A percentile compares a stretch with the other conserved stretches of the same genome.
Conservation (phyloP, 2,888 invertebrate species). For the Mantis religiosa region DNA sequence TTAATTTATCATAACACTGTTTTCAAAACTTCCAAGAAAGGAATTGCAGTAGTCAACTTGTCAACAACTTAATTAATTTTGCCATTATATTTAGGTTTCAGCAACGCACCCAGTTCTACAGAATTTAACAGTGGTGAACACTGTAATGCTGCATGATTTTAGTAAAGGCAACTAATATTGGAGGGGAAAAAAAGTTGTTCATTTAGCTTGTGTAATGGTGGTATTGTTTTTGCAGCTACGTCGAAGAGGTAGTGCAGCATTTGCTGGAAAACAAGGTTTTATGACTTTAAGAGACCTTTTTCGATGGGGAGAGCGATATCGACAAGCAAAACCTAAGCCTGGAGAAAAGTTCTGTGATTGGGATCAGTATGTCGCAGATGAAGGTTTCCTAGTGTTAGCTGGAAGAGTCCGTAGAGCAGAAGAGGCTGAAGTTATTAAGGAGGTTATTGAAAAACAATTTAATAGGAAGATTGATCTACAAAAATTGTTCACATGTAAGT, state of each 20-base stretch:
- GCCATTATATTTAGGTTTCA: too few relatives aligned
- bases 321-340: constrained; percentile 60
- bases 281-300: constrained; percentile 94
- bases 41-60: too few relatives aligned
- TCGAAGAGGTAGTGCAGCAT: constrained; percentile 80
- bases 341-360: constrained; percentile 76
- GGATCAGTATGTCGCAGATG: constrained; percentile 95
- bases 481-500: constrained; percentile 55
- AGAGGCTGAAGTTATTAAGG: constrained; percentile 76
- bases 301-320: constrained; percentile 93
- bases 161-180: neutral
- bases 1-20: too few relatives aligned
- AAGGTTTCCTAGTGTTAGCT: constrained; percentile 87
- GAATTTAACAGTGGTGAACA: neutral
- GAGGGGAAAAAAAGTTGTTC: neutral
- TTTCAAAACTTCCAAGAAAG: too few relatives aligned
- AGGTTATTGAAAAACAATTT: constrained; percentile 74
- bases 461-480: constrained; percentile 68
- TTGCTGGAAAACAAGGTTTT: constrained; percentile 85
- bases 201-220: neutral
- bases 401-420: constrained; percentile 83
- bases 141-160: too few relatives aligned
- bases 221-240: constrained; percentile 46
- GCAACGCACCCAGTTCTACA: too few relatives aligned
- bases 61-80: too few relatives aligned